Evolutionary conservation across 2,888 invertebrate genomes (phyloP).

Genomic region (Rotaria socialis): DNA sequence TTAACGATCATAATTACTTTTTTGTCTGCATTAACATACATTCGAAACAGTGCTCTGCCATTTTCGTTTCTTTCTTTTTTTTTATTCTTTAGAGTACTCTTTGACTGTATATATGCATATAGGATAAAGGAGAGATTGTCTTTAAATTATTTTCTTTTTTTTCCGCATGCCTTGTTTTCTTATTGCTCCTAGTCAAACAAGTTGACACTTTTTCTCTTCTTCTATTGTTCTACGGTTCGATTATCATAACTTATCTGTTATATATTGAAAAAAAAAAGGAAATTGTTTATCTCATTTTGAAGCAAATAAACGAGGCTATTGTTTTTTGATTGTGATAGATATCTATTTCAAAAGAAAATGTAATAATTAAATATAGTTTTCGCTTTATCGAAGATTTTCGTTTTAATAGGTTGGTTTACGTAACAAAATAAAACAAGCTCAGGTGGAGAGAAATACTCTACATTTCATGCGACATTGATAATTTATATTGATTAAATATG

Average conservation of each 20-base stretch:
- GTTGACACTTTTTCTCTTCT: neutral
- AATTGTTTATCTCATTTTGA: neutral
- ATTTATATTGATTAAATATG: too few relatives aligned
- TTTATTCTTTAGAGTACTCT: neutral
- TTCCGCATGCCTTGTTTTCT: neutral
- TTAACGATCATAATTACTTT: neutral
- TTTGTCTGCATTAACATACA: neutral
- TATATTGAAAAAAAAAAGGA: neutral
- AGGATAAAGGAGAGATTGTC: neutral
- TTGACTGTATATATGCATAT: constrained; percentile 5
- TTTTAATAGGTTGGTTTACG: too few relatives aligned
- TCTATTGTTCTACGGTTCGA: neutral
- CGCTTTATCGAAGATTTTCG: too few relatives aligned
- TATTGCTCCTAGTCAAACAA: neutral
- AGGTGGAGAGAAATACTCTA: too few relatives aligned
- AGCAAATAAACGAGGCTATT: neutral
- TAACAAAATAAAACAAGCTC: too few relatives aligned
- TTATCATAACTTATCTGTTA: neutral
- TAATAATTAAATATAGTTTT: neutral
- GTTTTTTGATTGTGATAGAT: neutral
- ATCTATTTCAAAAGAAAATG: neutral
- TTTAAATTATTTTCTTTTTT: neutral
- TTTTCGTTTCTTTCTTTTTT: neutral
- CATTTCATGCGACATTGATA: too few relatives aligned
- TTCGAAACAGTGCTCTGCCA: constrained; percentile 9